phyloP scores from a whole-genome alignment of 1,140 invertebrate genomes.

The Polypedilum pembai region DNA sequence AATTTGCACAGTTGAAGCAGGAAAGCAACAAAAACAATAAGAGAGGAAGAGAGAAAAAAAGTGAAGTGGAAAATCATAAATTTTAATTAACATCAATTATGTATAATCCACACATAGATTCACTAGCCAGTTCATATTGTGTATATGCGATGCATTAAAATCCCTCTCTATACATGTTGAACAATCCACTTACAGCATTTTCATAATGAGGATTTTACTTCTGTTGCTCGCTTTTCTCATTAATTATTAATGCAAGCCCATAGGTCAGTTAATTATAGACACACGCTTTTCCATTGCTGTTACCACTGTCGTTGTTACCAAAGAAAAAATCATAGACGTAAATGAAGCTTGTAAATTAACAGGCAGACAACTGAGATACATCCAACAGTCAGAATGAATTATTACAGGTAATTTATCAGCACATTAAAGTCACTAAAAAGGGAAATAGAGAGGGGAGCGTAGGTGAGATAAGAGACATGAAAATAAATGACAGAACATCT shows the following conservation, averaged over 20 bases:
- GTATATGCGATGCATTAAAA: background rate
- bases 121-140: too few relatives aligned
- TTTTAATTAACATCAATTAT: slow-evolving; percentile 20
- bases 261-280: slow-evolving; percentile 5
- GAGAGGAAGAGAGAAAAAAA: background rate
- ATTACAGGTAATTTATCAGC: slow-evolving; percentile 6
- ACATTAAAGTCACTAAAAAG: background rate
- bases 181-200: slow-evolving; percentile 10
- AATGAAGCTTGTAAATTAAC: slow-evolving; percentile 4
- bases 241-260: slow-evolving; percentile 18
- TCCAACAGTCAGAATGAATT: background rate
- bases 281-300: too few relatives aligned
- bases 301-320: too few relatives aligned
- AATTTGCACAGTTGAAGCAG: too few relatives aligned
- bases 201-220: background rate
- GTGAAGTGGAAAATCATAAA: slow-evolving; percentile 13
- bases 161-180: background rate
- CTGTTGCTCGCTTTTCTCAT: background rate
- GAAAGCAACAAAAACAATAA: background rate
- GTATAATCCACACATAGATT: background rate
- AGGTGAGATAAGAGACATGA: slow-evolving; percentile 16
- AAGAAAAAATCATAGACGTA: background rate
- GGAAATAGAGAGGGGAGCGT: background rate
- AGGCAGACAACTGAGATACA: background rate
- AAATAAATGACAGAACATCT: background rate